Base-by-base conservation (phyloP, 2,797 vertebrate genomes). In the Myioborus miniatus region DNA sequence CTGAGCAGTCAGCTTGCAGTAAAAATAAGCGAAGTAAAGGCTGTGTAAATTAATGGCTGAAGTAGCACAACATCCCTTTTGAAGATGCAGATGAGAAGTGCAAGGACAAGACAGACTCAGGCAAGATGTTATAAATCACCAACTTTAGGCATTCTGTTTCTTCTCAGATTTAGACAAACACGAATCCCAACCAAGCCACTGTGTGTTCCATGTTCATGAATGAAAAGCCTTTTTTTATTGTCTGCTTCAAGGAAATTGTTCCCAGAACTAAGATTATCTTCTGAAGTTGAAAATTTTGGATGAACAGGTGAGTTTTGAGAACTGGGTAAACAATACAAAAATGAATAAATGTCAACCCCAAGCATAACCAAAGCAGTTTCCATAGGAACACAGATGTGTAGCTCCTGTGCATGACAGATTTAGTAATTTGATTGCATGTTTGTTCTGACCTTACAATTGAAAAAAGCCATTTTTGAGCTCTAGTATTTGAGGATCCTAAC, bases 371-470 rank as follows among this genome's bases (percentile, higher is more conserved):
- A 82, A 65, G 52, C 12, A 1, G 93, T 97, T 98, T 95, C 96
- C 93, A 96, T 94, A 92, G 96, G 89, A 98, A 97, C 79, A 39
- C 77, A 89, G 71, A 92, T 94, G 65, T 37, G 41, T 86, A 68
- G 80, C 50, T 90, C 46, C 82, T 46, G 53, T 80, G 78, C 60
- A 18, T 49, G 79, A 83, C 63, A 90, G 83, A 96, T 79, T 90
- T 85, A 95, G 91, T 58, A 75, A 60, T 89, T 75, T 77, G 67
- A 62, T 91, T 94, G 72, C 64, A 68, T 95, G 86, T 97, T 97
- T 97, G 71, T 96, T 94, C 90, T 92, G 91, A 97, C 96, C 81
- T 92, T 94, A 79, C 11, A 27, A 70, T 76, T 91, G 68, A 36
- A 78, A 95, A 96, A 91, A n/a, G 65, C 47, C 36, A 34, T 88